phyloP scores from a whole-genome alignment of 2,113 vertebrate genomes.

The Dicrurus megarhynchus region DNA sequence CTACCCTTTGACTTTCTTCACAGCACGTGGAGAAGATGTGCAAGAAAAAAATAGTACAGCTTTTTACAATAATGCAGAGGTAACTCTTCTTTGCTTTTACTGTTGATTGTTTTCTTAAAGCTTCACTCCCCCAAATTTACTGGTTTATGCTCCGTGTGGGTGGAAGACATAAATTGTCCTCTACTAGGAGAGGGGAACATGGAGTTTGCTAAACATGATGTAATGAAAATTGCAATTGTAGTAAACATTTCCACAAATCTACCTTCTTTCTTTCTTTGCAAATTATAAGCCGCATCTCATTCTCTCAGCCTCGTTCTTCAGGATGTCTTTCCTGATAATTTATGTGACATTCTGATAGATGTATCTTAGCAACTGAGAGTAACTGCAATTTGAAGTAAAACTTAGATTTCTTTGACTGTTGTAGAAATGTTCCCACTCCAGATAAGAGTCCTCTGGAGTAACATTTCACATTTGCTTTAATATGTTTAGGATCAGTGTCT shows the following conservation, averaged over 20 bases:
- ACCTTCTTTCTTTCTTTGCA: background rate
- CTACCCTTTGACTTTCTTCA: conserved; percentile 98
- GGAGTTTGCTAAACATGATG: background rate
- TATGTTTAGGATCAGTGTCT: background rate
- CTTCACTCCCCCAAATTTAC: background rate
- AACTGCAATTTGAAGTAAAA: conserved; percentile 52
- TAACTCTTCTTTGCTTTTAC: conserved; percentile 58
- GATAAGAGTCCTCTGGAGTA: conserved; percentile 30
- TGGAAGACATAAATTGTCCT: background rate
- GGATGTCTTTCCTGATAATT: conserved; percentile 32
- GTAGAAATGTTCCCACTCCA: conserved; percentile 65
- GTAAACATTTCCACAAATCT: conserved; percentile 29
- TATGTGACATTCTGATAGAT: conserved; percentile 26
- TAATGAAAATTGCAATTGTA: background rate
- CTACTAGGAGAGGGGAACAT: background rate
- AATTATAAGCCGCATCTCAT: background rate
- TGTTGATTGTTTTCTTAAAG: background rate
- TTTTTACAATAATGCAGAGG: conserved; percentile 99
- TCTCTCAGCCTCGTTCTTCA: conserved; percentile 22
- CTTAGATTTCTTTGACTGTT: conserved; percentile 34
- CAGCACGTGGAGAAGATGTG: conserved; percentile 95
- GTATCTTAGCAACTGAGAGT: conserved; percentile 55
- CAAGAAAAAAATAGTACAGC: conserved; percentile 99
- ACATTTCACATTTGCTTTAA: conserved; percentile 25
- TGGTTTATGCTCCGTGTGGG: background rate